Evolutionary conservation across 2,797 vertebrate species (phyloP), one percentile per base, ranked within the genome.

Genomic region (Enteromius trimaculatus): DNA sequence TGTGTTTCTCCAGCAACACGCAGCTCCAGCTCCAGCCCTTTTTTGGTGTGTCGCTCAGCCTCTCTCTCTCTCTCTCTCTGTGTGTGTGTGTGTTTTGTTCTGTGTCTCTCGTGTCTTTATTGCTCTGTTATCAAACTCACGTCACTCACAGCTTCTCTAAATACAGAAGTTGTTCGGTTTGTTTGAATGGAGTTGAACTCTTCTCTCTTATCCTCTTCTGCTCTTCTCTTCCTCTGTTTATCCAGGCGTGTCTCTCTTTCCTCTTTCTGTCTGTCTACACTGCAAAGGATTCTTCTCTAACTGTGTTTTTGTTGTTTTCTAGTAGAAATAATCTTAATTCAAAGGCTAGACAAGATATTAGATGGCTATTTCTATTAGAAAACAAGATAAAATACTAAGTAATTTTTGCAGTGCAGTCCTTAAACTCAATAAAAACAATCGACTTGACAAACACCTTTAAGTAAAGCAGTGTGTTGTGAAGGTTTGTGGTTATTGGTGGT

Each of bases 1-100:
- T 90, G 80, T 80, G 82, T 90, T 90, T 90, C 89, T 90, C 86
- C 87, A 89, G 89, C 84, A 89, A 88, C 37, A 37, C 37, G 87
- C 85, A 87, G 14, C 86, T 91, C 88, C 64, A 86, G 87, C 86
- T 93, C 88, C 86, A 91, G 90, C 87, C 92, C 92, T 93, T 94
- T 92, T 94, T 93, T 93, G 92, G 93, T 91, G 87, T 62, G 89
- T 87, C 37, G 39, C 31, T 65, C 31, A 37, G 37, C 53, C 60
- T 77, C 71, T 85, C 29, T 68, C 29, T 29, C 78, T 64, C 80
- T 86, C n/a, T n/a, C n/a, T n/a, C n/a, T n/a, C n/a, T n/a, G n/a
- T n/a, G n/a, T n/a, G n/a, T 83, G 70, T 82, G 70, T 83, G 62
- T 69, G 17, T 69, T 39, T 11, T 11, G 37, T 11, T n/a, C 66